Evolutionary conservation across 1,140 invertebrate species (phyloP).

Genomic region (Oryctes rhinoceros): DNA sequence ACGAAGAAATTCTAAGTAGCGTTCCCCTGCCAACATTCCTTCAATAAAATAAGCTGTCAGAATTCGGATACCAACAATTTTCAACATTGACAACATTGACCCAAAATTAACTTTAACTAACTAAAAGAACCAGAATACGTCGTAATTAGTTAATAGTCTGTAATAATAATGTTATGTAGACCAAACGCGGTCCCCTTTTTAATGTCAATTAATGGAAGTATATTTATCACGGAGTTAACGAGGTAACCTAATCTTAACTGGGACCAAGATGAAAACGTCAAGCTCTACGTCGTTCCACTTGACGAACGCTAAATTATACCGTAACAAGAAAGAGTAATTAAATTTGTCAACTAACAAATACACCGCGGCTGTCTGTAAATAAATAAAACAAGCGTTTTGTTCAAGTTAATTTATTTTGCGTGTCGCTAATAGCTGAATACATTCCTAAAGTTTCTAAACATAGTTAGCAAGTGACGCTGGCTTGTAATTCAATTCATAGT

Average conservation of each 20-base stretch:
- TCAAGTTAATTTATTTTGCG: too few species aligned
- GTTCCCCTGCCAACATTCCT: too few species aligned
- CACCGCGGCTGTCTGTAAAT: not conserved
- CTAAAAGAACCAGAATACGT: slow-evolving; percentile 6
- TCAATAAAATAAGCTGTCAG: too few species aligned
- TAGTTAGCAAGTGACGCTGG: too few species aligned
- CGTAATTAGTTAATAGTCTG: slow-evolving; percentile 10
- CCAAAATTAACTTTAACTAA: slow-evolving; percentile 1
- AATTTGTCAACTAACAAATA: slow-evolving; percentile 1
- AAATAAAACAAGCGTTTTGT: not conserved
- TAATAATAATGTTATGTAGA: slow-evolving; percentile 27
- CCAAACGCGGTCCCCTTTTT: slow-evolving; percentile 1
- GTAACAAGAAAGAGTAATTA: not conserved
- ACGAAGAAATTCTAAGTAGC: too few species aligned
- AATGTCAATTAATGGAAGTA: slow-evolving; percentile 24
- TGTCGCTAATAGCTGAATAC: too few species aligned
- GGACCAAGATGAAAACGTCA: slow-evolving; percentile 17
- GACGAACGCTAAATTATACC: not conserved
- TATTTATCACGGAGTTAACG: not conserved
- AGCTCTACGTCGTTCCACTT: not conserved
- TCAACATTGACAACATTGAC: too few species aligned
- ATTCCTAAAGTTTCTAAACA: too few species aligned
- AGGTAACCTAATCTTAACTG: not conserved
- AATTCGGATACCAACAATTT: too few species aligned
- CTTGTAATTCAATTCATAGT: too few species aligned